Base-by-base conservation (phyloP, 2,888 invertebrate genomes). In the Amphipoea lucens region DNA sequence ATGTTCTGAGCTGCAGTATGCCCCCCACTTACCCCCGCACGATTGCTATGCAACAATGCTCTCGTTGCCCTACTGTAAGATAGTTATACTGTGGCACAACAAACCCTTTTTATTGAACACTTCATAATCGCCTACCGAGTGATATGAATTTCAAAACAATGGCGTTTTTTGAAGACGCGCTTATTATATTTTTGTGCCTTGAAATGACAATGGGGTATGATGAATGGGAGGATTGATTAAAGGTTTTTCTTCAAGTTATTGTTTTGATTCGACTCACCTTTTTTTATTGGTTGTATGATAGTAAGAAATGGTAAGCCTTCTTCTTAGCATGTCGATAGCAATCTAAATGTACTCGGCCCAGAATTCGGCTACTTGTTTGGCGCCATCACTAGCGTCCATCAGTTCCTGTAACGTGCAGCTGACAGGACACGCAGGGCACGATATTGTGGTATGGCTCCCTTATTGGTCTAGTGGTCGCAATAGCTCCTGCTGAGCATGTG, bases 91-190 rank as follows among this genome's bases (percentile, higher is more conserved):
- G 82, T 74, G 76, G 77, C 79, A 84, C 77, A 73, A 88, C 77
- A 86, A 77, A 77, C 71, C 82, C 82, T 89, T 89, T 90, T 90
- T 87, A 81, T 80, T 29, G 45, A 81, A 78, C 67, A 76, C 79
- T 63, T 40, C 74, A 83, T 87, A 86, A 90, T 88, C 84, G 65
- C 74, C 77, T 70, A 77, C 76, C 68, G 67, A 81, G 83, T 84
- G 88, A 84, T 85, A 80, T 85, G 85, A 84, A 84, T 88, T 79
- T 74, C 48, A 74, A 78, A 88, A 89, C 87, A 88, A 89, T 85
- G 70, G 78, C 23, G 69, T 82, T 82, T 83, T 85, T 87, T 68
- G 40, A 82, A 83, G 75, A 67, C 67, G 45, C 69, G 79, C 71
- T 80, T 77, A 80, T 82, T 77, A 84, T 77, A 76, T 78, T 78